These are phyloP conservation scores for Pomacea maculata DNA, from an alignment of 1,140 invertebrate species.

Conservation along the genomic window DNA sequence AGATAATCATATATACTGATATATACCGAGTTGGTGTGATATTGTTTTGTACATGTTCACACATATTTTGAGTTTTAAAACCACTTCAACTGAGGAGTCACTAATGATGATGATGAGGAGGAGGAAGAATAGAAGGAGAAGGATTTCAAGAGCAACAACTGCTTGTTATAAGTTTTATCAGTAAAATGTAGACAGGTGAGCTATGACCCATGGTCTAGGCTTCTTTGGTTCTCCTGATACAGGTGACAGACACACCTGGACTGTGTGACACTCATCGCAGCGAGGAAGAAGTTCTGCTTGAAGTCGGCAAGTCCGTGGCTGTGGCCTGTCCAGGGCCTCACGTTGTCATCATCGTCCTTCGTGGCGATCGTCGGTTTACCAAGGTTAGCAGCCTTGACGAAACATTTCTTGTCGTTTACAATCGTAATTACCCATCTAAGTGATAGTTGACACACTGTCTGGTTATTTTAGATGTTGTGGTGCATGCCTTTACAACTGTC, in stretches of 20 bases:
- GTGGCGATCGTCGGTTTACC: constrained; percentile 25
- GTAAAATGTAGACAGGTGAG: no score
- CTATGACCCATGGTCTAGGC: no score
- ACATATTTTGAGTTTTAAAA: no score
- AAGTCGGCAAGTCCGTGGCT: constrained; percentile 30
- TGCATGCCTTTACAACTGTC: not conserved
- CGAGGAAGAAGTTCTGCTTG: constrained; percentile 16
- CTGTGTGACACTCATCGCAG: constrained; percentile 30
- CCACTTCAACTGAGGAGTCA: no score
- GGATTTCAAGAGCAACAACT: no score
- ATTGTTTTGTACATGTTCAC: no score
- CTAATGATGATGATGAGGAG: no score
- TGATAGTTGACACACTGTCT: not conserved
- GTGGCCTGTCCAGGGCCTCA: constrained; percentile 34
- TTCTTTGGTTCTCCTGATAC: no score
- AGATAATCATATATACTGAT: no score
- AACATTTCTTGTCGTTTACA: not conserved
- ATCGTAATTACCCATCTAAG: not conserved
- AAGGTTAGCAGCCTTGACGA: not conserved
- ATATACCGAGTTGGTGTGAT: no score
- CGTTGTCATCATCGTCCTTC: constrained; percentile 27
- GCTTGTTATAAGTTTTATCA: no score
- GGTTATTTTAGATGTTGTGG: not conserved
- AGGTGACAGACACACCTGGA: constrained; percentile 31
- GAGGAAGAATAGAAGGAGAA: no score